Base-by-base conservation (phyloP, 2,888 invertebrate genomes). In the Helicoverpa assulta region DNA sequence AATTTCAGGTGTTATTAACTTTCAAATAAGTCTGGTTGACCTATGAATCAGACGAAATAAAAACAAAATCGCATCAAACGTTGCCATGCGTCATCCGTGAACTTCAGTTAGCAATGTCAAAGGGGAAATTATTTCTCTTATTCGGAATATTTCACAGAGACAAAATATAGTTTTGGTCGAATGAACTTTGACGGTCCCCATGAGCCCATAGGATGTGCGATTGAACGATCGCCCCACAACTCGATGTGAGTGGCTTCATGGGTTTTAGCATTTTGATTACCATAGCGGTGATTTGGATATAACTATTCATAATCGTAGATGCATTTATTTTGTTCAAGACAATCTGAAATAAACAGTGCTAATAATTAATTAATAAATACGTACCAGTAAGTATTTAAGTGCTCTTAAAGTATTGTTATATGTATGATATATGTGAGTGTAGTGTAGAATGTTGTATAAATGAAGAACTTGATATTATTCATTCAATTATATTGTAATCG, bases 161-260 rank as follows among this genome's bases (percentile, higher is more conserved):
- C 86, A 89, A 85, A 87, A 86, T 84, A 81, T 84, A 85, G 83
- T 84, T 85, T 83, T 86, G 91, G 89, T 86, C 83, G 85, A 88
- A 80, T 86, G 88, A 83, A 79, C 82, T 73, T 83, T 87, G 84
- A 86, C 87, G 80, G 83, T 78, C 87, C 88, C 82, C 72, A 64
- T 57, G 71, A 81, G 86, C 85, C 87, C 84, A 84, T 86, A 89
- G 93, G 93, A 93, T 90, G 92, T 93, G 86, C 92, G 92, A 90
- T 77, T 87, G 91, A 92, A 85, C 85, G 79, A 81, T 74, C 88
- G 81, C 87, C 89, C 88, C 80, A 78, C 78, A 73, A 80, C 81
- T 77, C 68, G 78, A 75, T 81, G 76, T 73, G 85, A 78, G 85
- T 85, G 83, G 83, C 83, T 86, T 81, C 86, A 84, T 86, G 87